Evolutionary conservation across 2,888 invertebrate genomes (phyloP).

Genomic region (Acheta domesticus): DNA sequence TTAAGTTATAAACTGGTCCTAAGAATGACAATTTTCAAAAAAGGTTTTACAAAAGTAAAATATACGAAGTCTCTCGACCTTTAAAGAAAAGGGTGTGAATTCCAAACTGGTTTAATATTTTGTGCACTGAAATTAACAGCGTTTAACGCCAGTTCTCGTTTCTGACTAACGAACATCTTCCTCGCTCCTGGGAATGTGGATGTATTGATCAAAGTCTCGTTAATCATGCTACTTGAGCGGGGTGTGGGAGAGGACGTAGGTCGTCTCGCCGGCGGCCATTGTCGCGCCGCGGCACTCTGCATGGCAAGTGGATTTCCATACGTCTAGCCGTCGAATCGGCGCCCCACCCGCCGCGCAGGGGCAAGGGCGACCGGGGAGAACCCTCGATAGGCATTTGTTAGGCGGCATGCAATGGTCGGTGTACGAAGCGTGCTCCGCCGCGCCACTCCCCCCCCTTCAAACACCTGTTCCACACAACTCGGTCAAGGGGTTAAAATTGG

Average conservation of each 20-base stretch:
- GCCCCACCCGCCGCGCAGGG: neutral
- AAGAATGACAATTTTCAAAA: too few species aligned
- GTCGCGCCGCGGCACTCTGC: neutral
- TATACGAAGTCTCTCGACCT: too few species aligned
- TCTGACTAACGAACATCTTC: too few species aligned
- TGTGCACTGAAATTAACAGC: too few species aligned
- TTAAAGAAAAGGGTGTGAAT: too few species aligned
- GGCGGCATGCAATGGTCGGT: neutral
- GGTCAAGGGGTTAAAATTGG: conserved; percentile 34
- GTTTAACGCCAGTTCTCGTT: too few species aligned
- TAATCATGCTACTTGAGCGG: neutral
- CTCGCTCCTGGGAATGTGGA: too few species aligned
- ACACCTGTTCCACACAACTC: conserved; percentile 26
- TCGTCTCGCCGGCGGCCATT: neutral
- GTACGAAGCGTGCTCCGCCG: neutral
- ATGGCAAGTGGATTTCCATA: neutral
- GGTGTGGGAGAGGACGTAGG: neutral
- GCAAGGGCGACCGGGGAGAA: neutral
- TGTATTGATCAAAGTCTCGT: neutral
- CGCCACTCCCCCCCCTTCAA: neutral
- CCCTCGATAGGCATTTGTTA: conserved; percentile 2
- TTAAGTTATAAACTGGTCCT: too few species aligned
- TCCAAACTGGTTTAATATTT: too few species aligned
- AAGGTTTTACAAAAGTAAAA: too few species aligned
- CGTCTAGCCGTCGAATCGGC: neutral